Evolutionary conservation across 35 echinoderm and acorn worm genomes (phyloP).

Genomic region (Apostichopus californicus): DNA sequence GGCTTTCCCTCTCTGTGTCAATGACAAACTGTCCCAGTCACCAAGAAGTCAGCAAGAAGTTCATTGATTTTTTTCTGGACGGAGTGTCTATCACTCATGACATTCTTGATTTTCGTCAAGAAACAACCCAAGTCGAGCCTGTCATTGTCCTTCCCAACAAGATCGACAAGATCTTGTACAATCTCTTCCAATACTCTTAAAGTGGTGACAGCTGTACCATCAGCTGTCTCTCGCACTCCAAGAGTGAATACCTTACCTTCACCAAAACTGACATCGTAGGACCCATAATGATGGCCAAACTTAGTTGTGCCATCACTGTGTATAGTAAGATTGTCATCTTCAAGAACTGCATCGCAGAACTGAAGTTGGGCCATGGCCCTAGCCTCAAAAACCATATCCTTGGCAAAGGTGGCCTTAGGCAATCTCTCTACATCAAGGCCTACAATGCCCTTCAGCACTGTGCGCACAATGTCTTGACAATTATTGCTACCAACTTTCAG

Average conservation of each 20-base stretch:
- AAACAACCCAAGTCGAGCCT: neutral
- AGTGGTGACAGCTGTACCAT: slow-evolving; percentile 18
- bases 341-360: neutral
- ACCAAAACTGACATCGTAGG: slow-evolving; percentile 37
- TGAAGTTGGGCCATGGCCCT: slow-evolving; percentile 41
- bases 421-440: slow-evolving; percentile 14
- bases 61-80: slow-evolving; percentile 38
- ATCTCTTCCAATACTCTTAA: slow-evolving; percentile 9
- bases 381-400: slow-evolving; percentile 38
- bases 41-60: slow-evolving; percentile 4
- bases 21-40: slow-evolving; percentile 7
- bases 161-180: neutral
- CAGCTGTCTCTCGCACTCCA: neutral
- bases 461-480: slow-evolving; percentile 13
- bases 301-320: slow-evolving; percentile 43
- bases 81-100: slow-evolving; percentile 53
- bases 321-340: slow-evolving; percentile 16
- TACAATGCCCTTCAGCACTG: slow-evolving; percentile 20
- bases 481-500: slow-evolving; percentile 37
- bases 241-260: neutral
- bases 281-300: slow-evolving; percentile 36
- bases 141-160: neutral
- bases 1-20: slow-evolving; percentile 27
- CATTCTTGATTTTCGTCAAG: slow-evolving; percentile 43
- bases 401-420: slow-evolving; percentile 41